Conservation (phyloP, 1,140 invertebrate species). For the Drosophila fuyamai region DNA sequence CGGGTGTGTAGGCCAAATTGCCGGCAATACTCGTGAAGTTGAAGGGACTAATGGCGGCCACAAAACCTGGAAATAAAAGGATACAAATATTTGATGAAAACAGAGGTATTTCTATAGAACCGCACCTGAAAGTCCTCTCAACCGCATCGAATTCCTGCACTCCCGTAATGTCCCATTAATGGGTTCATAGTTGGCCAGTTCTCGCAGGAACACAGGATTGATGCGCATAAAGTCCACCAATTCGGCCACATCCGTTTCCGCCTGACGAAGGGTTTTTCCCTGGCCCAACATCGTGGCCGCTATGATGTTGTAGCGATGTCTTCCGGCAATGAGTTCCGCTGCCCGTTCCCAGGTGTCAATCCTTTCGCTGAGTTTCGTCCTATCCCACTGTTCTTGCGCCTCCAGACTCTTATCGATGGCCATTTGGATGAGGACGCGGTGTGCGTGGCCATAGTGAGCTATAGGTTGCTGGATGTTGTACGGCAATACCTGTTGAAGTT, state of each 20-base stretch:
- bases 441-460: conserved; percentile 88
- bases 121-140: conserved; percentile 87
- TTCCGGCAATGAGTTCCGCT: conserved; percentile 94
- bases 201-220: conserved; percentile 94
- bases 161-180: conserved; percentile 88
- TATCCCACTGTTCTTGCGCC: conserved; percentile 94
- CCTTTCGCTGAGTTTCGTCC: conserved; percentile 90
- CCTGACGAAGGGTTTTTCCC: conserved; percentile 97
- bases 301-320: conserved; percentile 94
- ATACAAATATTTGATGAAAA: not conserved
- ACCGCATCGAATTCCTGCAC: conserved; percentile 92
- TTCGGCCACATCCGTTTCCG: conserved; percentile 98
- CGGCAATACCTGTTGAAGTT: conserved; percentile 40
- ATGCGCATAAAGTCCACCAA: conserved; percentile 98
- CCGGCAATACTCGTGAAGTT: conserved; percentile 99
- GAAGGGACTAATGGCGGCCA: conserved; percentile 98
- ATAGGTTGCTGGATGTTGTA: conserved; percentile 41
- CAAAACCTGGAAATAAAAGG: conserved; percentile 92
- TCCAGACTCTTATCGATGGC: conserved; percentile 92
- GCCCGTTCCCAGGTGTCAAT: conserved; percentile 92
- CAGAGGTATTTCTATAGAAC: not conserved
- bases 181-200: conserved; percentile 90
- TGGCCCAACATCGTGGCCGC: conserved; percentile 99
- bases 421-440: conserved; percentile 91
- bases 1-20: conserved; percentile 97